Evolutionary conservation across 2,113 vertebrate genomes (phyloP), one percentile per base, ranked within the genome.

Genomic region (Bubalus kerabau): DNA sequence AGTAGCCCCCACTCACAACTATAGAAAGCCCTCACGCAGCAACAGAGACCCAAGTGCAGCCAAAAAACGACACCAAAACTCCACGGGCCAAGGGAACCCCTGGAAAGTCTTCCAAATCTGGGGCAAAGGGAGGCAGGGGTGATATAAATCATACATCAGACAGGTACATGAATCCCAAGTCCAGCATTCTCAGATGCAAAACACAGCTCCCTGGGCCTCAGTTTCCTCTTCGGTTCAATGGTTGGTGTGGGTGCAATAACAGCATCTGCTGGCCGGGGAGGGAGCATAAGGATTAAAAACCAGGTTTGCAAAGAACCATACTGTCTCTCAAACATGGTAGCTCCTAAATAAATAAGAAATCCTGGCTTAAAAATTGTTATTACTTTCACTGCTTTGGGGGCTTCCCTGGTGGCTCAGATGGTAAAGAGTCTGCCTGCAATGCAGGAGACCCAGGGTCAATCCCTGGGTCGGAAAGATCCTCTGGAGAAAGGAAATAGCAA

Each of bases 121-220:
- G 14, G 54, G 23, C 0, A 13, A 36, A 1, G 5, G 2, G 4
- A 6, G 16, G 24, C 7, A 23, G 23, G 1, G 1, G 12, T 67
- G 36, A 28, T 52, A 23, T 54, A 62, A 90, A 6, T 48, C 43
- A 11, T 30, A 19, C 5, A 48, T 3, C 78, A 30, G 46, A 48
- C 6, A 6, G 23, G 30, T 4, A 64, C 36, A 12, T 76, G 43
- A 62, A 46, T 46, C 52, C 64, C 78, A 40, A 15, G 43, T 76
- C 85, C 3, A 36, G 12, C 17, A 2, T 89, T 30, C 85, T 59
- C n/a, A 46, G n/a, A 30, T 36, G 21, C 32, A 71, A 32, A n/a
- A 43, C 52, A 43, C 84, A n/a, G 60, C 30, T 64, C 48, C 8
- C 60, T 21, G 5, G n/a, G 17, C 52, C 2, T 90, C 36, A 13